A percentile compares a stretch with the other conserved stretches of the same genome.
Evolutionary conservation across 2,888 invertebrate genomes (phyloP).

Genomic region (Ophion costatus): DNA sequence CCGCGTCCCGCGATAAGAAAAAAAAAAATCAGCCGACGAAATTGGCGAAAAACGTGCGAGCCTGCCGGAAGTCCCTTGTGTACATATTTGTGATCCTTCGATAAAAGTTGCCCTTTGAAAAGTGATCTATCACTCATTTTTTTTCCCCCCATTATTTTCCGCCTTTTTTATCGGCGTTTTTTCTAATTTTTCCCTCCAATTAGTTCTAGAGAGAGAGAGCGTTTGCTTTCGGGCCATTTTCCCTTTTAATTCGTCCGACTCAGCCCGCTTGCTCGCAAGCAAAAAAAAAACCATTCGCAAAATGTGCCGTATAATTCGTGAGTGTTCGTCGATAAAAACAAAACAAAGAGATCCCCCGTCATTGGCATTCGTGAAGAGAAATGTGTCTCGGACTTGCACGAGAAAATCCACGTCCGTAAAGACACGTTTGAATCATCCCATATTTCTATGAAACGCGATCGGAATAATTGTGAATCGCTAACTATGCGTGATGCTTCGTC

Average conservation of each 20-base stretch:
- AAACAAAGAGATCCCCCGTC: background rate
- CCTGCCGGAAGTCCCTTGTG: background rate
- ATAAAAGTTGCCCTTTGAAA: background rate
- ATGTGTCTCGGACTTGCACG: background rate
- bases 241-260: background rate
- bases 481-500: conserved; percentile 20
- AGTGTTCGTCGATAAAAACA: background rate
- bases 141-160: background rate
- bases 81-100: background rate
- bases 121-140: background rate
- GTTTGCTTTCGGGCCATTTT: background rate
- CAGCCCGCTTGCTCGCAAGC: background rate
- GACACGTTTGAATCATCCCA: conserved; percentile 26
- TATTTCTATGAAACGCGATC: background rate
- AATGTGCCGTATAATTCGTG: background rate
- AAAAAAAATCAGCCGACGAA: background rate
- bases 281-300: background rate
- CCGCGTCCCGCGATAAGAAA: background rate
- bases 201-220: background rate
- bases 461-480: conserved; percentile 1
- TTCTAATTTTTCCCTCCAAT: background rate
- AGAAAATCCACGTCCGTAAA: background rate
- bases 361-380: background rate
- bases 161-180: background rate
- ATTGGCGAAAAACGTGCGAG: background rate